Percentiles rank a stretch among this genome's conserved stretches.
These are phyloP conservation scores for Ciconia nigra DNA, from an alignment of 2,797 vertebrate species.

Conservation along the genomic window DNA sequence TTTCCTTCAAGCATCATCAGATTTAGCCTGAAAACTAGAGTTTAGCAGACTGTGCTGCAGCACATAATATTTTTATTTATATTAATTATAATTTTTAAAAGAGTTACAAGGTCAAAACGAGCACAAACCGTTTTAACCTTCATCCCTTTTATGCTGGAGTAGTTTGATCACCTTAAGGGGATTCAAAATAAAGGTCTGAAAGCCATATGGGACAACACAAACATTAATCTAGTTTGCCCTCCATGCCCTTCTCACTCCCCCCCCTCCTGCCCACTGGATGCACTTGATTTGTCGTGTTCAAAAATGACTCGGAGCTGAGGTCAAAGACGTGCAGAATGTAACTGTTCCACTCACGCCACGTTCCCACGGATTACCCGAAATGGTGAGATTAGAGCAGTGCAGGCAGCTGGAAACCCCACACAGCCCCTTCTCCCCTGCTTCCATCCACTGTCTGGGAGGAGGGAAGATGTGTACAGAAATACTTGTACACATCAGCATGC, in stretches of 20 bases:
- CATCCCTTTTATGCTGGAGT: not conserved
- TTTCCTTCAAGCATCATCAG: not conserved
- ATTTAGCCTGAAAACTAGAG: not conserved
- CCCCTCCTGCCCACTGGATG: not conserved
- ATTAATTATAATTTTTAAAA: not conserved
- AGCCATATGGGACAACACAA: not conserved
- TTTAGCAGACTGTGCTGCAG: not conserved
- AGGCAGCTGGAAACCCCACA: not conserved
- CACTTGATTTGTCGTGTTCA: not conserved
- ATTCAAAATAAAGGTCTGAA: not conserved
- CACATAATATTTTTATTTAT: not conserved
- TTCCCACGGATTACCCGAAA: not conserved
- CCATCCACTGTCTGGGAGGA: not conserved
- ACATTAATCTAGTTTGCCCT: not conserved
- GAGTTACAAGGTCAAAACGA: not conserved
- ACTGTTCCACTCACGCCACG: fast-evolving
- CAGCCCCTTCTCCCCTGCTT: not conserved
- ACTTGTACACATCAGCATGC: fast-evolving
- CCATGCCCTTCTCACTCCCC: not conserved
- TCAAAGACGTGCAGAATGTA: not conserved
- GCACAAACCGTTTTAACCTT: not conserved
- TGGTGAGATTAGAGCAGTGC: not conserved
- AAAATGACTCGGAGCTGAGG: not conserved
- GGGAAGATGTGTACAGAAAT: fast-evolving
- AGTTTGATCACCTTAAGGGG: not conserved